Evolutionary conservation across 2,888 invertebrate genomes (phyloP), one percentile per base, ranked within the genome.

Genomic region (Liposcelis brunnea): DNA sequence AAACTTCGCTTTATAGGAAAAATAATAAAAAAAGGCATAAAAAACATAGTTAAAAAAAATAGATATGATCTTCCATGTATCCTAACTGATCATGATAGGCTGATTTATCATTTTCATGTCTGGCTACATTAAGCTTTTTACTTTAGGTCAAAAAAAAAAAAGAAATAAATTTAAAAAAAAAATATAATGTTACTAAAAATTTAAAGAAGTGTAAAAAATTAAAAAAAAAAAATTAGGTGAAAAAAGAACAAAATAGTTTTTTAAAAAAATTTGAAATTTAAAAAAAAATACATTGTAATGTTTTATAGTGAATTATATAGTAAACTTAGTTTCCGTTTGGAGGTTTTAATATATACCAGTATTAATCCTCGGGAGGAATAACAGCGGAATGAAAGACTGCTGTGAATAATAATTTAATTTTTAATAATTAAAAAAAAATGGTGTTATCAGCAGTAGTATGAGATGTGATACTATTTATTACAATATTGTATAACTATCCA

Each of bases 1-100:
- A 35, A 35, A 35, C 35, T 10, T 15, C 7, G 14, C 69, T 69
- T 68, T 69, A 69, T 48, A 66, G 66, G 69, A 64, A 59, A 26
- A 26, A 26, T 6, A 26, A 26, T 54, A 61, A 61, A 49, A 59
- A 62, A 53, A 58, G 61, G 55, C 55, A 53, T 50, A 51, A 59
- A 44, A 53, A 48, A 55, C 46, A 59, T 54, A 55, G 52, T 40
- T 51, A 54, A 55, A 49, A 51, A 52, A 48, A 34, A 47, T 35
- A 33, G 18, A 36, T 42, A 44, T 40, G 42, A 47, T 40, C 43
- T 44, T 44, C 42, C 42, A 44, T 45, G 44, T 47, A 47, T 45
- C 36, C 44, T 47, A 42, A 48, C 16, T 32, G 36, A 44, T 45
- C 19, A 48, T 19, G 7, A 15, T 40, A 40, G 40, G 40, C 40